Evolutionary conservation across 2,113 vertebrate species (phyloP).

Genomic region (Nothocercus nigrocapillus): DNA sequence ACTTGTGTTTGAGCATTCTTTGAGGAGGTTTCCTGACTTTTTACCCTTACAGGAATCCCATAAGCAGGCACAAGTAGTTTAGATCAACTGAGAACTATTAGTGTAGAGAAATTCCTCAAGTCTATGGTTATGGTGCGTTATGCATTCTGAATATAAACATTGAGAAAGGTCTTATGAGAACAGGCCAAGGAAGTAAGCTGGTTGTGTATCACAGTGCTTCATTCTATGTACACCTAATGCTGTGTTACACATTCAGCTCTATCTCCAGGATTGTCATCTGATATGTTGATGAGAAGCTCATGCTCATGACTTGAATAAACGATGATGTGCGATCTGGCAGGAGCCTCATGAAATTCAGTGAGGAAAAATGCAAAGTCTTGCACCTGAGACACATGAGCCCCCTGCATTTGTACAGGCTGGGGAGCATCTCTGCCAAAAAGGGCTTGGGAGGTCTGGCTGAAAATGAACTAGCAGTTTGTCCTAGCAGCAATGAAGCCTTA

Average conservation of each 20-base stretch:
- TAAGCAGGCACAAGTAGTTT: neutral
- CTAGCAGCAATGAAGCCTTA: neutral
- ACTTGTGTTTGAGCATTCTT: neutral
- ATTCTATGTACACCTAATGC: constrained; percentile 47
- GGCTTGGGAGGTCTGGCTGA: neutral
- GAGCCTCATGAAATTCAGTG: constrained; percentile 14
- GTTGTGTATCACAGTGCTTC: neutral
- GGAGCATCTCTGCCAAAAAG: neutral
- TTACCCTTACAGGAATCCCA: neutral
- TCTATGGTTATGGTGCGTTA: neutral
- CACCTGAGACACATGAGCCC: neutral
- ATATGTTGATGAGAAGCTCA: constrained; percentile 42
- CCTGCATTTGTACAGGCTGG: neutral
- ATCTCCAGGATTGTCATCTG: constrained; percentile 44
- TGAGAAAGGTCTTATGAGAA: neutral
- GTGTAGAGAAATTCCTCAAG: neutral
- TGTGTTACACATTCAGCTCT: constrained; percentile 7
- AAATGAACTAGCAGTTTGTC: neutral
- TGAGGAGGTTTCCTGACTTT: neutral
- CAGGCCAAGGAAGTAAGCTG: neutral
- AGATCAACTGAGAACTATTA: neutral
- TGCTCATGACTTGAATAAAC: constrained; percentile 54
- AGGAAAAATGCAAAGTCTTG: constrained; percentile 27
- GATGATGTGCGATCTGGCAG: neutral
- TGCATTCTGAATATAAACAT: neutral